These are phyloP conservation scores for Microcebus lehilahytsara DNA, from an alignment of 2,113 vertebrate species.

Conservation along the genomic window DNA sequence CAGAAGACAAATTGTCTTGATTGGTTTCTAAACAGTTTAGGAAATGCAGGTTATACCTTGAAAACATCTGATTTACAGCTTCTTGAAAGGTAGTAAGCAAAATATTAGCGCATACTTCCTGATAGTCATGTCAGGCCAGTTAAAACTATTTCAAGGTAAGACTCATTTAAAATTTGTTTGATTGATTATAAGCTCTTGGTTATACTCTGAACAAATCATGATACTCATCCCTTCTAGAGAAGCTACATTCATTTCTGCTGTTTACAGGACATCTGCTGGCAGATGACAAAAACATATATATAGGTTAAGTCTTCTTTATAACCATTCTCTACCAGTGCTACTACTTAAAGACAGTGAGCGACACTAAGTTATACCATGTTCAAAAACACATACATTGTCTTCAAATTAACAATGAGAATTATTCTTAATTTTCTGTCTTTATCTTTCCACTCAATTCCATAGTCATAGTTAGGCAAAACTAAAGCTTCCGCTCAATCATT, in stretches of 20 bases:
- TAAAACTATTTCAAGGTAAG: slow-evolving; percentile 19
- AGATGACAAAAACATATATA: neutral
- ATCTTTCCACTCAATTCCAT: neutral
- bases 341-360: neutral
- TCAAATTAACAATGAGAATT: neutral
- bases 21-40: neutral
- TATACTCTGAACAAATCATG: slow-evolving; percentile 26
- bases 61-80: neutral
- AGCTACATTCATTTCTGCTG: slow-evolving; percentile 7
- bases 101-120: neutral
- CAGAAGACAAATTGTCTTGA: neutral
- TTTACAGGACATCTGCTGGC: neutral
- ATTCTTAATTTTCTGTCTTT: neutral
- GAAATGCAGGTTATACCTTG: neutral
- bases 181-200: neutral
- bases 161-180: slow-evolving; percentile 5
- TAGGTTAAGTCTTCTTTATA: neutral
- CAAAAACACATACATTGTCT: neutral
- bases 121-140: neutral
- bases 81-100: neutral
- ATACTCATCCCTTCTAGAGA: neutral
- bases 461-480: neutral
- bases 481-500: neutral
- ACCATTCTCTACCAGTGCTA: neutral
- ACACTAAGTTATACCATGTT: neutral